Base-by-base conservation (phyloP, 2,113 vertebrate genomes). In the Solenodon paradoxus region DNA sequence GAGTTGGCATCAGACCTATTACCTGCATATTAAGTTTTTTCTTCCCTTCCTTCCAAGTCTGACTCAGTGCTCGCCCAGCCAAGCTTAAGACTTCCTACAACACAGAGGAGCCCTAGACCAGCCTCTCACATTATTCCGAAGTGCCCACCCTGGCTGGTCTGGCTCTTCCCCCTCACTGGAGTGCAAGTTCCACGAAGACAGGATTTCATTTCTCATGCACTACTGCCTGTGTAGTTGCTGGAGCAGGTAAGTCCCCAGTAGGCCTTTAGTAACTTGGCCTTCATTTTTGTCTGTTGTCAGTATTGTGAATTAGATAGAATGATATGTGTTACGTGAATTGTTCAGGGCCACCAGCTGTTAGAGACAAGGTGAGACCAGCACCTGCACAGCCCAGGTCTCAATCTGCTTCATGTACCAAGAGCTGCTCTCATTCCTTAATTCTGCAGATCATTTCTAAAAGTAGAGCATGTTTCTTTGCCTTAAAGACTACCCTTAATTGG, bases 351-450 rank as follows among this genome's bases (percentile, higher is more conserved):
- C 64, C 38, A 38, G 3, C 38, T 85, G 59, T 66, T 93, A 83
- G 68, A 84, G 49, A 82, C 63, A 88, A 94, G 35, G 24, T 88
- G 59, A 77, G 78, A 53, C 53, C 66, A 94, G 90, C 84, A 38
- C 16, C 53, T 28, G 49, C 30, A 30, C n/a, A 71, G 22, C 68
- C 35, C 3, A 3, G 75, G 35, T 74, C 51, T 75, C 38, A 16
- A 28, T 26, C 8, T 24, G n/a, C 45, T 51, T 16, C 45, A 51
- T 3, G 4, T 51, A 6, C 51, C 49, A 32, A 47, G n/a, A 85
- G 24, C 64, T 5, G 16, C 42, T 35, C 1, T 0, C 38, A 17
- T 83, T 80, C 86, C 42, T 72, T 88, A 47, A 63, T n/a, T 68
- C 45, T 38, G 88, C 45, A 53, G 30, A 32, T 26, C 19, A 7